Evolutionary conservation across 2,113 vertebrate species (phyloP).

Genomic region (Lontra canadensis): DNA sequence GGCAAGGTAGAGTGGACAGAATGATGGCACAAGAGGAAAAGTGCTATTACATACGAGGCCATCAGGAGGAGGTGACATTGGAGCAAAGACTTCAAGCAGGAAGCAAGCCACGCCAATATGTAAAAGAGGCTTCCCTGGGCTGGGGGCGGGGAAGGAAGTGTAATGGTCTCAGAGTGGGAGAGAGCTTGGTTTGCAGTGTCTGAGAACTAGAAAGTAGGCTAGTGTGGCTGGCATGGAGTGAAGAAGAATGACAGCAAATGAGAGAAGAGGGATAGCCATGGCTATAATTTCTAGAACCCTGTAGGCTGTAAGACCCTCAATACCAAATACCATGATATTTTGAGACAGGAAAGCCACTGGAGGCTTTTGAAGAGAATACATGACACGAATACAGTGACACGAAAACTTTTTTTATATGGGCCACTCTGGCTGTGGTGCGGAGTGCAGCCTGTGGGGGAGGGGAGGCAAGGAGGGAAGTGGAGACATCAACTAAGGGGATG

Average conservation of each 20-base stretch:
- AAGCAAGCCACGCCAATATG: not conserved
- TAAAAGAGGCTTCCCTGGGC: not conserved
- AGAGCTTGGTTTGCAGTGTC: not conserved
- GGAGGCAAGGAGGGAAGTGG: not conserved
- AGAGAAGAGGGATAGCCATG: not conserved
- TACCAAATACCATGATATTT: conserved; percentile 9
- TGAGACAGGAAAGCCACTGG: not conserved
- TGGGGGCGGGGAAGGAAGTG: not conserved
- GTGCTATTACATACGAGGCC: not conserved
- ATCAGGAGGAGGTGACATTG: not conserved
- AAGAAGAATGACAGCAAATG: not conserved
- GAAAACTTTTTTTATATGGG: not conserved
- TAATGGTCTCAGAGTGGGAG: not conserved
- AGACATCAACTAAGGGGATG: not conserved
- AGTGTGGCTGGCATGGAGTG: not conserved
- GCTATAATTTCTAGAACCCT: not conserved
- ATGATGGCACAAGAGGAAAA: not conserved
- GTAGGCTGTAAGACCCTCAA: not conserved
- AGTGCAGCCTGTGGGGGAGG: not conserved
- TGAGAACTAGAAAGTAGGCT: not conserved
- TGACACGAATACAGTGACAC: not conserved
- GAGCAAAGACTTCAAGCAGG: not conserved
- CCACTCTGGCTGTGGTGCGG: not conserved
- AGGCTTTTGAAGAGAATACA: not conserved
- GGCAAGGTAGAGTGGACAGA: not conserved